phyloP scores from a whole-genome alignment of 2,113 vertebrate genomes.

The Ahaetulla prasina region DNA sequence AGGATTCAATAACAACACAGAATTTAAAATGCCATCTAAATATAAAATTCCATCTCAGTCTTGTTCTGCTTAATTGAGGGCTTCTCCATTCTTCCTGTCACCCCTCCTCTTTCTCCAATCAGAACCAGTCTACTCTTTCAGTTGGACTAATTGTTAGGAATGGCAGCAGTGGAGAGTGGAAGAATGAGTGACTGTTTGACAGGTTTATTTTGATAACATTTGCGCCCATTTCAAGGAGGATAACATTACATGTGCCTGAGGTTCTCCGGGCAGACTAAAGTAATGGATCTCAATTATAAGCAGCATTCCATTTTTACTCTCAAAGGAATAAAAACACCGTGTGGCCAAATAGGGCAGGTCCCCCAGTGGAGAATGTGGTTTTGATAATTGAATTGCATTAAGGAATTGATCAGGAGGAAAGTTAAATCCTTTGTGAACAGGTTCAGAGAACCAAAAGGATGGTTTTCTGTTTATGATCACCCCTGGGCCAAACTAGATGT shows the following conservation, averaged over 20 bases:
- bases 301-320: constrained; percentile 26
- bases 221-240: constrained; percentile 38
- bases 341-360: not conserved
- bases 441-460: constrained; percentile 3
- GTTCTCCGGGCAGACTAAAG: constrained; percentile 49
- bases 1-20: constrained; percentile 43
- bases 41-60: constrained; percentile 39
- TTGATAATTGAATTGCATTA: constrained; percentile 29
- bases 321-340: not conserved
- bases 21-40: constrained; percentile 44
- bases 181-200: not conserved
- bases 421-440: not conserved
- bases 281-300: constrained; percentile 30
- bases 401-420: constrained; percentile 34
- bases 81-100: not conserved
- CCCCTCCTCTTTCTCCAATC: not conserved
- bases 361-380: constrained; percentile 8
- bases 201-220: constrained; percentile 54
- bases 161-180: not conserved
- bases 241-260: constrained; percentile 40
- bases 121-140: constrained; percentile 21
- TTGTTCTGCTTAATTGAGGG: constrained; percentile 27
- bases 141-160: not conserved
- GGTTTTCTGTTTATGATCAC: constrained; percentile 29
- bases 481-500: not conserved